These are phyloP conservation scores for Crocuta crocuta DNA, from an alignment of 2,113 vertebrate genomes.

Conservation along the genomic window DNA sequence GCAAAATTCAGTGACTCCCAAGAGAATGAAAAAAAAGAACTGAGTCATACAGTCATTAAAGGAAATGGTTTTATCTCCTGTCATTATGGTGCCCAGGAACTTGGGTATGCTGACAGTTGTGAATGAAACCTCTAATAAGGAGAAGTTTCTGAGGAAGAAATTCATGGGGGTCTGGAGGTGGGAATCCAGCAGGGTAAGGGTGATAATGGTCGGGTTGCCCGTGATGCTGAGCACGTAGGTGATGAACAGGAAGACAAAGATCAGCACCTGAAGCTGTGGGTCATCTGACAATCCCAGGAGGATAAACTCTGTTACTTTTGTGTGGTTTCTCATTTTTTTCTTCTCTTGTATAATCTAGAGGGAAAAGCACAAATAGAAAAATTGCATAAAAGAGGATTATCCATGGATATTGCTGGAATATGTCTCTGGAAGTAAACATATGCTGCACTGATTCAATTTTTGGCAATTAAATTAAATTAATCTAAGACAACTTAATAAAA, in stretches of 20 bases:
- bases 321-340: conserved; percentile 66
- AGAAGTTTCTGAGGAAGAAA: not conserved
- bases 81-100: too few species aligned
- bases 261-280: conserved; percentile 1
- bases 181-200: too few species aligned
- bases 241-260: conserved; percentile 59
- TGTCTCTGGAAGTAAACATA: not conserved
- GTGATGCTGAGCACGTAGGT: conserved; percentile 48
- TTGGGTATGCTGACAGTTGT: too few species aligned
- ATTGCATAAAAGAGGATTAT: not conserved
- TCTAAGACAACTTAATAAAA: not conserved
- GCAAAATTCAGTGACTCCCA: too few species aligned
- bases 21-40: too few species aligned
- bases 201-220: conserved; percentile 61
- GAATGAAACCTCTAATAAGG: too few species aligned
- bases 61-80: too few species aligned
- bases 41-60: too few species aligned
- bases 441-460: not conserved
- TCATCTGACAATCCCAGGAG: conserved; percentile 65
- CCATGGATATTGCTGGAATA: not conserved
- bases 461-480: too few species aligned
- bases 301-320: conserved; percentile 66
- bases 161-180: too few species aligned
- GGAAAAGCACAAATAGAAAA: not conserved
- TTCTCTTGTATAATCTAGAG: not conserved